Evolutionary conservation across 2,888 invertebrate genomes (phyloP).

Genomic region (Myopa testacea): DNA sequence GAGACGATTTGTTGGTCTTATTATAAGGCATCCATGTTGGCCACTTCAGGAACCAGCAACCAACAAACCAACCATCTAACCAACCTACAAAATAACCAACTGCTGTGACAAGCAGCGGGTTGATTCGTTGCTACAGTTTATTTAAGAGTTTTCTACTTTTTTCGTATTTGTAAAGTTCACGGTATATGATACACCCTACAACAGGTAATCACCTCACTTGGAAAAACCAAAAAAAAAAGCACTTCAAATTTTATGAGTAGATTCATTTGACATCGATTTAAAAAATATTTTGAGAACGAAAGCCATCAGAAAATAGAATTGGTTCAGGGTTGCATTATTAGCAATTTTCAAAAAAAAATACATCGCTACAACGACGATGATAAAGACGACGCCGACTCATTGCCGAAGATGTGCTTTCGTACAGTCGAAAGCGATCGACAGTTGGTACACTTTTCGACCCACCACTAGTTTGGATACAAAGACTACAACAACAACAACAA

Average conservation of each 20-base stretch:
- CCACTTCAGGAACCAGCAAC: not conserved
- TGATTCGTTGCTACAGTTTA: conserved; percentile 5
- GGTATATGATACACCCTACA: not conserved
- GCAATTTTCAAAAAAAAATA: too few species aligned
- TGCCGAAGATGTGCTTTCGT: too few species aligned
- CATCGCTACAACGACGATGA: too few species aligned
- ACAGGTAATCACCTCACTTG: not conserved
- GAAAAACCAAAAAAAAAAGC: too few species aligned
- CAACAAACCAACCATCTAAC: not conserved
- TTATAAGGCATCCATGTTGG: conserved; percentile 50
- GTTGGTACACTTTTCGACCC: not conserved
- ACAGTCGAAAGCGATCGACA: too few species aligned
- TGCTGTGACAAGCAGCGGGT: not conserved
- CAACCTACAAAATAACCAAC: not conserved
- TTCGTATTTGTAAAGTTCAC: not conserved
- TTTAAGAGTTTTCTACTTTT: not conserved
- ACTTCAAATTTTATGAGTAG: too few species aligned
- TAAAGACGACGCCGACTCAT: too few species aligned
- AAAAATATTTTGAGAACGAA: too few species aligned
- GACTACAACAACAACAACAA: too few species aligned
- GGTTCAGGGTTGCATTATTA: not conserved
- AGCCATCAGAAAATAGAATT: too few species aligned
- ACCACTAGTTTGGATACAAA: too few species aligned
- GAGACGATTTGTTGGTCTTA: conserved; percentile 62
- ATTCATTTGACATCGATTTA: too few species aligned